Percentiles rank a stretch among this genome's conserved stretches.
These are phyloP conservation scores for Argopecten irradians DNA, from an alignment of 1,140 invertebrate species.

Conservation along the genomic window DNA sequence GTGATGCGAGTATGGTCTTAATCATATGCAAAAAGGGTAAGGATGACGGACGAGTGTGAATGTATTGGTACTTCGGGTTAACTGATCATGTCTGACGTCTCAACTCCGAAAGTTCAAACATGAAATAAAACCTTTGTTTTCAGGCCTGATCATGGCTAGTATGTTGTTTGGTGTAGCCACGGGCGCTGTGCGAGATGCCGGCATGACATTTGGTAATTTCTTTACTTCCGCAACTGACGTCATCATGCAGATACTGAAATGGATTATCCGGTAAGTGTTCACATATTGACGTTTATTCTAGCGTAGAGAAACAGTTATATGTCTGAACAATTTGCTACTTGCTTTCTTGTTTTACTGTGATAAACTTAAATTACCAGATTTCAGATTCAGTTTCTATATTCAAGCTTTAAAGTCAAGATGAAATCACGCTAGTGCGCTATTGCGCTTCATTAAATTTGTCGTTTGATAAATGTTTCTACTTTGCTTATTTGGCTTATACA, in stretches of 20 bases:
- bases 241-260: constrained; percentile 63
- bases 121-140: not conserved
- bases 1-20: too few species aligned
- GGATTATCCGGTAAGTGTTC: constrained; percentile 64
- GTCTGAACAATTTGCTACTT: too few species aligned
- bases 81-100: not conserved
- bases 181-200: constrained; percentile 88
- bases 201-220: constrained; percentile 62
- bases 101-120: not conserved
- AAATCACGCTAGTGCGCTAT: too few species aligned
- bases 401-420: too few species aligned
- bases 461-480: not conserved
- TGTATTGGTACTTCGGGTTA: too few species aligned
- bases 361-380: too few species aligned
- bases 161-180: constrained; percentile 81
- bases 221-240: constrained; percentile 67
- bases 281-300: too few species aligned
- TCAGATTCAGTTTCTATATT: too few species aligned
- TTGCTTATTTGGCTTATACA: not conserved
- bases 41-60: too few species aligned
- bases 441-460: not conserved
- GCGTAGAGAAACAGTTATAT: too few species aligned
- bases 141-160: constrained; percentile 65
- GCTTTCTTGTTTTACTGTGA: too few species aligned
- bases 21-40: too few species aligned